phyloP scores from a whole-genome alignment of 2,113 vertebrate species.

The Vulpes lagopus region DNA sequence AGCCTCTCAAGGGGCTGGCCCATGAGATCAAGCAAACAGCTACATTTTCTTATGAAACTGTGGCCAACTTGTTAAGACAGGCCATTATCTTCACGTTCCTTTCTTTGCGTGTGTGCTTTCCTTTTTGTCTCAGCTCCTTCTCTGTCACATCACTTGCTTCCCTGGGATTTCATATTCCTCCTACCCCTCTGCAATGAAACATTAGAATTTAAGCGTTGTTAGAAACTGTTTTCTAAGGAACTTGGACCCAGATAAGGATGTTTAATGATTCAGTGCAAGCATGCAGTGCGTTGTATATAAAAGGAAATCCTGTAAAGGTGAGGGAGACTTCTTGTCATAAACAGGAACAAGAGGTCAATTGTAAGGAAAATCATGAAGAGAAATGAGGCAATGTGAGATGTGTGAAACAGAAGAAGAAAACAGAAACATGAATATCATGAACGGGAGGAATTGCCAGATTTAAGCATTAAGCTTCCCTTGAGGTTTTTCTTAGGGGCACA shows the following conservation, averaged over 20 bases:
- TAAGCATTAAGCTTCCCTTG: conserved; percentile 31
- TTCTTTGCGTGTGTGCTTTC: neutral
- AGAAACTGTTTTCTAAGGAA: neutral
- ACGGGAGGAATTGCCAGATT: neutral
- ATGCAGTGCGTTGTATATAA: neutral
- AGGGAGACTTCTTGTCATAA: neutral
- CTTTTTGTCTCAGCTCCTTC: neutral
- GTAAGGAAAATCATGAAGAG: neutral
- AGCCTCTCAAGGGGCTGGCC: neutral
- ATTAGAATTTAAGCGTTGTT: neutral
- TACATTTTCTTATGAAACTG: neutral
- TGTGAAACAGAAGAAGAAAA: conserved; percentile 42
- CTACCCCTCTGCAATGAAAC: neutral
- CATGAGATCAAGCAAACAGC: neutral
- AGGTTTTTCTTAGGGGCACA: conserved; percentile 13
- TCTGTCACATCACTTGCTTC: neutral
- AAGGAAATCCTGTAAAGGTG: neutral
- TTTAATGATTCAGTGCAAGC: neutral
- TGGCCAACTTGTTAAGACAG: neutral
- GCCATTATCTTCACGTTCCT: neutral
- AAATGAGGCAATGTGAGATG: neutral
- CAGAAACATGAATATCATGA: neutral
- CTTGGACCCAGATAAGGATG: neutral
- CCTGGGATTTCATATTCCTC: neutral
- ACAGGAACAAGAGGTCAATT: neutral